phyloP scores from a whole-genome alignment of 2,113 vertebrate species.

The Amazona guildingii region DNA sequence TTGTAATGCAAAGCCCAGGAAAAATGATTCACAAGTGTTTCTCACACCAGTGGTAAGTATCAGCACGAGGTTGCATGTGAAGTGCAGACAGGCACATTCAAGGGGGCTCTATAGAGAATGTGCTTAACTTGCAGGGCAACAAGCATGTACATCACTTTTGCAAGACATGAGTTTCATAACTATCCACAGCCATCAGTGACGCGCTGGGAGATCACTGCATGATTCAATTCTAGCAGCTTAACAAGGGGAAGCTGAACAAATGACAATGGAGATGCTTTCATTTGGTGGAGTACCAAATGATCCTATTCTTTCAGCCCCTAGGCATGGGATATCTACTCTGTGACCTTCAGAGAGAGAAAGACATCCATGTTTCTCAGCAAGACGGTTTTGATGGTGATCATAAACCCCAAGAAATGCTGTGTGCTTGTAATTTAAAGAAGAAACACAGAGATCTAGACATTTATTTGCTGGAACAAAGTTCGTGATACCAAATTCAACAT shows the following conservation, averaged over 20 bases:
- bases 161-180: neutral
- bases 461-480: neutral
- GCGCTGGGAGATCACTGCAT: neutral
- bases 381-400: constrained; percentile 17
- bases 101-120: neutral
- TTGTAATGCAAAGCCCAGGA: neutral
- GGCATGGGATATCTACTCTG: constrained; percentile 14
- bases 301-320: neutral
- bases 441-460: neutral
- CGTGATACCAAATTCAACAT: neutral
- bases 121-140: constrained; percentile 25
- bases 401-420: neutral
- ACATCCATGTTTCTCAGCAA: constrained; percentile 31
- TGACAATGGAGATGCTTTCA: constrained; percentile 9
- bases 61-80: neutral
- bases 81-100: neutral
- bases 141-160: neutral
- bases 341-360: constrained; percentile 43
- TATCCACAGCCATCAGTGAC: neutral
- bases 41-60: neutral
- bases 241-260: constrained; percentile 40
- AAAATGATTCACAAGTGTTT: neutral
- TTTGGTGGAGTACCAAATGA: constrained; percentile 58
- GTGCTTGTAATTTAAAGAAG: constrained; percentile 33
- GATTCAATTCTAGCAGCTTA: constrained; percentile 51